Percentiles rank a stretch among this genome's conserved stretches.
These are phyloP conservation scores for Pentamera pediparva DNA, from an alignment of 53 echinoderm and acorn worm genomes.

Conservation along the genomic window DNA sequence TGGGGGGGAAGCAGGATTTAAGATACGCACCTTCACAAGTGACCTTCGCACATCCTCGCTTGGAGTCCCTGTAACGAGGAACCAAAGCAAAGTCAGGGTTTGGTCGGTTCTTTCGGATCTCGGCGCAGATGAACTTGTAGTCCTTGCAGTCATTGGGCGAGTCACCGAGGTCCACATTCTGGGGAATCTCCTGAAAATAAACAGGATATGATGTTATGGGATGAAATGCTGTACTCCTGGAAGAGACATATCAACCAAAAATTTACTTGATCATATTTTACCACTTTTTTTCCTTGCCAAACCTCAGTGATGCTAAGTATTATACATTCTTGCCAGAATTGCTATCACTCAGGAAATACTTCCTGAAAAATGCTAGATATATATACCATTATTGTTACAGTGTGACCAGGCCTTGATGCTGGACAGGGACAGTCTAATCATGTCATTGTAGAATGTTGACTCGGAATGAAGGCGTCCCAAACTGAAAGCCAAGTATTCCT, in stretches of 20 bases:
- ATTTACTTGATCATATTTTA: background rate
- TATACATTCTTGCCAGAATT: too few species aligned
- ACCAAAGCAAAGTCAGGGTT: conserved; percentile 58
- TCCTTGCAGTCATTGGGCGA: conserved; percentile 41
- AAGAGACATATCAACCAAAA: background rate
- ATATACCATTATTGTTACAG: too few species aligned
- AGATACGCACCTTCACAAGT: conserved; percentile 30
- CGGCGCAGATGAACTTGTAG: conserved; percentile 47
- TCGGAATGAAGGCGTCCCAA: too few species aligned
- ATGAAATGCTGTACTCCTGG: background rate
- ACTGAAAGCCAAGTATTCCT: too few species aligned
- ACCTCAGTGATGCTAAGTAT: too few species aligned
- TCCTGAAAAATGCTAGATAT: too few species aligned
- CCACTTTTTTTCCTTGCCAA: background rate
- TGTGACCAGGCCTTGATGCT: too few species aligned
- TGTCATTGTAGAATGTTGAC: too few species aligned
- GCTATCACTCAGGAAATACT: too few species aligned
- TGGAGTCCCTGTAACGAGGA: conserved; percentile 8
- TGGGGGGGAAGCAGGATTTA: too few species aligned
- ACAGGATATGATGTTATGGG: background rate
- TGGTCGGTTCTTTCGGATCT: conserved; percentile 48
- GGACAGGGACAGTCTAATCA: too few species aligned
- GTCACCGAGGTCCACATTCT: conserved; percentile 50
- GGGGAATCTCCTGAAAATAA: background rate
- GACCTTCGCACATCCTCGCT: conserved; percentile 12